phyloP scores from a whole-genome alignment of 2,113 vertebrate species.

The Cardinalis cardinalis region DNA sequence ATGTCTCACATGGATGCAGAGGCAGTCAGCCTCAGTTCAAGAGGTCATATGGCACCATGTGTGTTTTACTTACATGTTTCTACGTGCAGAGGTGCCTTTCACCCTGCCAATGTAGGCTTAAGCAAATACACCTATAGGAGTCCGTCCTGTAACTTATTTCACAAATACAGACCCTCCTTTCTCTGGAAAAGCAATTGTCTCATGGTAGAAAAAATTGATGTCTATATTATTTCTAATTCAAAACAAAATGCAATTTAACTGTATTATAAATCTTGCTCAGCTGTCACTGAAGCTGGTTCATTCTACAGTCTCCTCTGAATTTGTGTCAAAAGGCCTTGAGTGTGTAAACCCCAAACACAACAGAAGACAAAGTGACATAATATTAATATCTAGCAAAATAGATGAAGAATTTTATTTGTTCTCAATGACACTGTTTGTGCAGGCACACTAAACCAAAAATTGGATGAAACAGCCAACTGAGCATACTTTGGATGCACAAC shows the following conservation, averaged over 20 bases:
- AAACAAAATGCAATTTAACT: background rate
- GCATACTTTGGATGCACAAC: background rate
- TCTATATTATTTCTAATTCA: background rate
- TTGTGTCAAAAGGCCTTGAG: background rate
- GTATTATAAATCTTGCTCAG: background rate
- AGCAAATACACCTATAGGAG: background rate
- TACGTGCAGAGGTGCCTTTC: background rate
- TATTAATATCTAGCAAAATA: conserved; percentile 5
- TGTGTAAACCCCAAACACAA: background rate
- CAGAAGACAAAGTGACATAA: background rate
- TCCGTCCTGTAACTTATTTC: background rate
- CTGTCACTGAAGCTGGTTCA: background rate
- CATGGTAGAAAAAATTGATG: background rate
- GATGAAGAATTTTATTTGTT: conserved; percentile 29
- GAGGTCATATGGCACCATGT: background rate
- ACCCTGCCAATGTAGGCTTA: background rate
- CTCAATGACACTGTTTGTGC: background rate
- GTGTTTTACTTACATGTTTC: background rate
- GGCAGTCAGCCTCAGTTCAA: background rate
- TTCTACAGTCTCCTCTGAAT: background rate
- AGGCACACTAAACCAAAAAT: background rate
- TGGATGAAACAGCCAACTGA: background rate
- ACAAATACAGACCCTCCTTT: background rate
- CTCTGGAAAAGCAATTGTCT: background rate
- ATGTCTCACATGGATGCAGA: background rate